A percentile compares a stretch with the other conserved stretches of the same genome.
Evolutionary conservation across 2,888 invertebrate species (phyloP).

Genomic region (Tipula confusa): DNA sequence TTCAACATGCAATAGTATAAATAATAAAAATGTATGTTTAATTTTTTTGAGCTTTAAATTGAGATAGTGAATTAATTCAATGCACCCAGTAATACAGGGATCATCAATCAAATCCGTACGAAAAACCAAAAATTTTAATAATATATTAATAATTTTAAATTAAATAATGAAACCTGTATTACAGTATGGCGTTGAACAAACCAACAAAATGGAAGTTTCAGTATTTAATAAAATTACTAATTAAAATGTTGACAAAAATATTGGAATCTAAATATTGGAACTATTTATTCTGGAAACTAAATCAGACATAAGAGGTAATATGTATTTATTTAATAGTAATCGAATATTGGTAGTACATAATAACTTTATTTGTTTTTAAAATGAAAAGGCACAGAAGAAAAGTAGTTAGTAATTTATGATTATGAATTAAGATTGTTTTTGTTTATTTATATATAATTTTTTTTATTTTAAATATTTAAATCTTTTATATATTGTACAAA

Average conservation of each 20-base stretch:
- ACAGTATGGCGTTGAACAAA: not conserved
- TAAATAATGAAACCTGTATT: not conserved
- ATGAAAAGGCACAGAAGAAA: not conserved
- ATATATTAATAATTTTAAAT: not conserved
- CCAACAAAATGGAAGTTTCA: not conserved
- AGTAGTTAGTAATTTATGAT: slow-evolving; percentile 26
- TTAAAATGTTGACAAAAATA: not conserved
- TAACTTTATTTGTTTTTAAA: not conserved
- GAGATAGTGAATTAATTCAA: not conserved
- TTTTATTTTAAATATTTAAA: not conserved
- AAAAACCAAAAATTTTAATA: not conserved
- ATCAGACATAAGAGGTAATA: not conserved
- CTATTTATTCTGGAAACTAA: not conserved
- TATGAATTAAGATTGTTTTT: not conserved
- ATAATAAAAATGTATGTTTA: not conserved
- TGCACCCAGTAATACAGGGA: not conserved
- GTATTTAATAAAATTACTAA: not conserved
- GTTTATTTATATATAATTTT: not conserved
- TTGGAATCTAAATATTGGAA: not conserved
- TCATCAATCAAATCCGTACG: not conserved
- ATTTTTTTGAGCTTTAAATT: not conserved
- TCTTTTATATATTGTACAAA: not conserved
- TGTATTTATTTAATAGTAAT: not conserved
- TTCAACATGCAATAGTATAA: not conserved
- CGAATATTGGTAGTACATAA: not conserved